Evolutionary conservation across 2,797 vertebrate genomes (phyloP), one percentile per base, ranked within the genome.

Genomic region (Gymnopithys bicolor): DNA sequence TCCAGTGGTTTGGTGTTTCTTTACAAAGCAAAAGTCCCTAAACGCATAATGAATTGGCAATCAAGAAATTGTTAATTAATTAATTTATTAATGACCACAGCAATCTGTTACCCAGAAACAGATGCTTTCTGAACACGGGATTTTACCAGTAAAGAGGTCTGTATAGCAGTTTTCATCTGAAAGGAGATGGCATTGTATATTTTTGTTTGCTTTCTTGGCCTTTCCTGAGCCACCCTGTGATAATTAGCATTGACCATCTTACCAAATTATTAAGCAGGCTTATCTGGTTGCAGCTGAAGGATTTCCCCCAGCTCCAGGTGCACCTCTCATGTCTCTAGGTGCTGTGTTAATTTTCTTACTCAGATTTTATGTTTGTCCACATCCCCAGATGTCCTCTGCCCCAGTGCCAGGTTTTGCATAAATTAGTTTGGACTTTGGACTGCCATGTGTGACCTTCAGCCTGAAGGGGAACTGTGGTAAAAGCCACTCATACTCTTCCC

Each of bases 281-380:
- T 67, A 43, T 86, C 28, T 77, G 69, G 22, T 53, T 81, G 41
- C 22, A 1, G 1, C 25, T 51, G 41, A 60, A 60, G 24, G 48
- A 43, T 28, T 35, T 32, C 5, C 8, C 19, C 21, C 37, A 73
- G 5, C 2, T 58, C 49, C 48, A 81, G 77, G 37, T 19, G 63
- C 0, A 4, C 6, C 15, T 43, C 11, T 15, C 2, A 0, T 28
- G 9, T 58, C 41, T 55, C 41, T 46, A 43, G 41, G 33, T 3
- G 2, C 39, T 73, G 25, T 0, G 0, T 52, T 52, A 51, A 7
- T 63, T 76, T 85, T 77, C 45, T 11, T 60, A 33, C 10, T 45
- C 56, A 59, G 71, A 33, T 45, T 33, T 51, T 55, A 79, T 0
- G 0, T 39, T 66, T 66, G 11, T 24, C 43, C 35, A 13, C 43